Evolutionary conservation across 2,113 vertebrate genomes (phyloP).

Genomic region (Boleophthalmus pectinirostris): DNA sequence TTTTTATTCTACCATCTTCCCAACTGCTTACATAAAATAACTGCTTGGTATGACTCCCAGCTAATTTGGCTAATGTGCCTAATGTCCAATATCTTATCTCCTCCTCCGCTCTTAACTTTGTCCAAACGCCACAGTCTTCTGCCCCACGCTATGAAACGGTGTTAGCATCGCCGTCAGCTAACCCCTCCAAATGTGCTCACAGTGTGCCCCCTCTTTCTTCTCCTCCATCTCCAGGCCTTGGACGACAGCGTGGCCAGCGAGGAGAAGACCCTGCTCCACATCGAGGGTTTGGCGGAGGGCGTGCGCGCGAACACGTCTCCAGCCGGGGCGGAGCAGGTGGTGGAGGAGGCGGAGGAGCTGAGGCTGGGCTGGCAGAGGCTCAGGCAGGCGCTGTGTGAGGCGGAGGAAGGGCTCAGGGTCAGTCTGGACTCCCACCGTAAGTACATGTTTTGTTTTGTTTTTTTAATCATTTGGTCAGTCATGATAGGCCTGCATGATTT

Average conservation of each 20-base stretch:
- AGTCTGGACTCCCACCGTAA: constrained; percentile 75
- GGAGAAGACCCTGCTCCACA: constrained; percentile 75
- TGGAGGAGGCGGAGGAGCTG: constrained; percentile 82
- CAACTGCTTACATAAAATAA: no score
- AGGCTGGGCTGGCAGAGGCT: constrained; percentile 81
- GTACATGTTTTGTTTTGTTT: constrained; percentile 46
- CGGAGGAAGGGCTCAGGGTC: constrained; percentile 71
- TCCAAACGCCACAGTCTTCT: not conserved
- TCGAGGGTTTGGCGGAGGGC: constrained; percentile 75
- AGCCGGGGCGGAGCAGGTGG: constrained; percentile 79
- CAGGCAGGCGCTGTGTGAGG: constrained; percentile 69
- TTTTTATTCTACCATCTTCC: no score
- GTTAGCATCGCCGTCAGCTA: not conserved
- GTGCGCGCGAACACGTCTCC: constrained; percentile 86
- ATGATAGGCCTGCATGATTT: no score
- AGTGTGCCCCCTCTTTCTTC: not conserved
- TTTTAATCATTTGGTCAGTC: no score
- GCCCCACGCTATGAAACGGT: not conserved
- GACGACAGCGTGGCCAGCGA: constrained; percentile 76
- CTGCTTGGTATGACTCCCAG: not conserved
- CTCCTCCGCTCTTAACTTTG: not conserved
- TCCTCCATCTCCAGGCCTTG: constrained; percentile 65
- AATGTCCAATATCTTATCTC: not conserved
- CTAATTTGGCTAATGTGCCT: not conserved
- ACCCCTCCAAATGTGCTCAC: not conserved